Evolutionary conservation across 2,888 invertebrate genomes (phyloP), one percentile per base, ranked within the genome.

Genomic region (Eutolmus rufibarbis): DNA sequence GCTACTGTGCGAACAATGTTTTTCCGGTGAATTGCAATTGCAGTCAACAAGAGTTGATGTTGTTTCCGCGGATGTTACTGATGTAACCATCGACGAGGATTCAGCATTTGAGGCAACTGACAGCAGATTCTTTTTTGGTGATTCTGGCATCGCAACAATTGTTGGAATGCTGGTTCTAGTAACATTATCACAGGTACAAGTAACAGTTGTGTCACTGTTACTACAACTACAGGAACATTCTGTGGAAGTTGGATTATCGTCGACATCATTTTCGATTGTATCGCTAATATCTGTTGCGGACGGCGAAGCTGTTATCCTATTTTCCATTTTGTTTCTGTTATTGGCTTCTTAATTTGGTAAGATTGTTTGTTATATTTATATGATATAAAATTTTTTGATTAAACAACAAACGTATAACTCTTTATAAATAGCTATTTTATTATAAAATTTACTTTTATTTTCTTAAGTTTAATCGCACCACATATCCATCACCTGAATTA

Each of bases 251-350:
- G 89, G 89, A 88, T 87, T 87, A 66, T 86, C 79, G 76, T 87
- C 86, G 79, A 57, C 79, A 66, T 87, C 86, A 46, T 46, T 86
- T 37, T 86, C 77, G 46, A 85, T 74, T 31, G 28, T 91, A 88
- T 91, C 90, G 88, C 89, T 91, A 87, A 91, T 90, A 57, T 90
- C 89, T 85, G 89, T 90, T 88, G 88, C 88, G 89, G 89, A 89
- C 89, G 89, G 89, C 87, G 89, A 89, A 87, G 84, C 85, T 87
- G 88, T 87, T 79, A 76, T 88, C 86, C 87, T 90, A 87, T 87
- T 89, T 12, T 88, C 89, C 81, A 86, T 86, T 57, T 86, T 86
- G 34, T 40, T 56, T 19, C 31, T 46, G 7, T 76, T 86, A 66
- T 28, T 66, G 66, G 66, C 28, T 66, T 56, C 56, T 56, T 66